Conservation (phyloP, 2,888 invertebrate species). For the Orthosia gracilis region DNA sequence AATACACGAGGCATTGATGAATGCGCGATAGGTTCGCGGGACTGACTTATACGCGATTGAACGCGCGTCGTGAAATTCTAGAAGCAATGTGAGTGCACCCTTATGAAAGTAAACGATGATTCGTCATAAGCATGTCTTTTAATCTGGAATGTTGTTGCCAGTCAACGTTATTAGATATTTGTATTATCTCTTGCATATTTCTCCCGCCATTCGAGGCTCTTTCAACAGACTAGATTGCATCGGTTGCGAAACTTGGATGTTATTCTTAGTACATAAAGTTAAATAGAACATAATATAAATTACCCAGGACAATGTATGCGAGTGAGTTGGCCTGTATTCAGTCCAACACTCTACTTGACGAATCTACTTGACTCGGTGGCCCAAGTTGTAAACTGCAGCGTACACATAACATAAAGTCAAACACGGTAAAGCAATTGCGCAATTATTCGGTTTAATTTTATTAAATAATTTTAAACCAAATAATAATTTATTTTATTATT, state of each 20-base stretch:
- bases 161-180: conserved; percentile 3
- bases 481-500: no score
- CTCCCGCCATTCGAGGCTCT: not conserved
- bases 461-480: no score
- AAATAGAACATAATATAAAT: conserved; percentile 36
- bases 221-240: not conserved
- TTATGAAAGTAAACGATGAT: conserved; percentile 29
- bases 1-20: conserved; percentile 28
- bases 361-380: conserved; percentile 52
- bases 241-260: not conserved
- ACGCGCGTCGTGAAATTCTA: conserved; percentile 23
- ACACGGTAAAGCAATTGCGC: no score
- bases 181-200: conserved; percentile 14
- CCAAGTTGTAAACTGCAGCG: conserved; percentile 33
- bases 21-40: conserved; percentile 3
- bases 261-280: not conserved
- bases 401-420: not conserved
- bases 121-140: conserved; percentile 1
- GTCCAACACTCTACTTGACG: conserved; percentile 47
- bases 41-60: not conserved
- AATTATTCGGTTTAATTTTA: no score
- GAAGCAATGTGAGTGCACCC: conserved; percentile 10
- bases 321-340: conserved; percentile 46
- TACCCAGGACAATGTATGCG: conserved; percentile 40
- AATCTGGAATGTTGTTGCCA: conserved; percentile 10